Base-by-base conservation (phyloP, 1,140 invertebrate genomes). In the Musca domestica region DNA sequence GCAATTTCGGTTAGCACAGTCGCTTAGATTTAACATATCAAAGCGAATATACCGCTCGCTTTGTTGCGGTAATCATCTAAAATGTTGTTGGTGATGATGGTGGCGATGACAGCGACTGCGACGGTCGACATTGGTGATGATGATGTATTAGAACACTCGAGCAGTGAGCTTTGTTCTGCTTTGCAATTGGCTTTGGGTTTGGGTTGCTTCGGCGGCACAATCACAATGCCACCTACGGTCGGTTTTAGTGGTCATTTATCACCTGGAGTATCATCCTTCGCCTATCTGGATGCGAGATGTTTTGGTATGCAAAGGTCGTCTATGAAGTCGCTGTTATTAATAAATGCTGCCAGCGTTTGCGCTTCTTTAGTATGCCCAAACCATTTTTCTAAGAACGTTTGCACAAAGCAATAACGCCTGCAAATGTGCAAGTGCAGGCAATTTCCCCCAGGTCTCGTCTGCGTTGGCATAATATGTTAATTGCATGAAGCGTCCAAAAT, bases 261-360 rank as follows among this genome's bases (percentile, higher is more conserved):
- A 61, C 56, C 30, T 61, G 34, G 41, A 61, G n/a, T 61, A 34
- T 41, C 56, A 34, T 61, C 34, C 27, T 41, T 34, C 56, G 17
- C 27, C 56, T 34, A 61, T 61, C 56, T 61, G 6, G 9, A 61
- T n/a, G n/a, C 34, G 48, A 51, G 56, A 61, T 61, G 56, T 61
- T 61, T 61, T 61, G 56, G 56, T 61, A 61, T 61, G 56, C 56
- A 61, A 30, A 61, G 56, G 56, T 61, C 56, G 56, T 61, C 34
- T 22, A 41, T 27, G 56, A 34, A 61, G 56, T 19, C 56, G 56
- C 27, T 19, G 19, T 61, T 61, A 61, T 61, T 61, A 61, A 61
- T 34, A 61, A 61, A 61, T 19, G 30, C 34, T 61, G 27, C 27
- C 2, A 19, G n/a, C n/a, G 7, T 30, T 61, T 61, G 48, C 1